Percentiles rank a stretch among this genome's conserved stretches.
Conservation (phyloP, 2,888 invertebrate genomes). For the Caenorhabditis drosophilae region DNA sequence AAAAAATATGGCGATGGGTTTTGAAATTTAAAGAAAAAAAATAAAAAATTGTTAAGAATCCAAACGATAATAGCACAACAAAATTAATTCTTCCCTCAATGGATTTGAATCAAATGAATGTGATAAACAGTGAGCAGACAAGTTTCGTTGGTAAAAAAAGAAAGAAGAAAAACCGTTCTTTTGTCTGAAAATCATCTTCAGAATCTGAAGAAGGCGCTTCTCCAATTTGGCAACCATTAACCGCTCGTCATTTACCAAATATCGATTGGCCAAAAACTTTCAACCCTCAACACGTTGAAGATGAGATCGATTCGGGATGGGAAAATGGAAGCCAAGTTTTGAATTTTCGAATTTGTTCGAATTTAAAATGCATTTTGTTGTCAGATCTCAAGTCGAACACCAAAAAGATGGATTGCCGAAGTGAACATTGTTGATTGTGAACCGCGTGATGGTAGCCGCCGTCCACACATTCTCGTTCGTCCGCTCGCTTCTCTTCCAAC, state of each 20-base stretch:
- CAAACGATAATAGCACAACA: constrained; percentile 18
- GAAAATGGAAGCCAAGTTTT: constrained; percentile 46
- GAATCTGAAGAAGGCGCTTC: constrained; percentile 33
- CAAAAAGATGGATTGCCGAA: constrained; percentile 54
- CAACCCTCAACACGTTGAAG: constrained; percentile 45
- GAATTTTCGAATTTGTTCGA: not conserved
- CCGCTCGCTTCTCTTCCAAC: constrained; percentile 18
- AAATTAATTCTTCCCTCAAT: constrained; percentile 29
- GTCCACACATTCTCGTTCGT: constrained; percentile 49
- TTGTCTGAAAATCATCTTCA: constrained; percentile 4
- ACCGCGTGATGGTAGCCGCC: constrained; percentile 27
- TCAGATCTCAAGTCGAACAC: constrained; percentile 28
- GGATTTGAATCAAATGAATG: constrained; percentile 17
- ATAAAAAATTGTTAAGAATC: constrained; percentile 7
- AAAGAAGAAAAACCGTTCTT: not conserved
- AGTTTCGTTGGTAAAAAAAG: constrained; percentile 24
- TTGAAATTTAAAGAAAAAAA: not conserved
- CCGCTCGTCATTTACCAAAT: constrained; percentile 44
- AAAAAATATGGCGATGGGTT: not conserved
- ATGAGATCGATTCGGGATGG: constrained; percentile 55
- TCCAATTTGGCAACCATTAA: constrained; percentile 56
- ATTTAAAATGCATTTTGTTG: not conserved
- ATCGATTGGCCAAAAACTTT: constrained; percentile 46
- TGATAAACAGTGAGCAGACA: constrained; percentile 16
- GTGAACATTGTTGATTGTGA: constrained; percentile 55